phyloP scores from a whole-genome alignment of 2,888 invertebrate species.

The Cryptocephalus primarius region DNA sequence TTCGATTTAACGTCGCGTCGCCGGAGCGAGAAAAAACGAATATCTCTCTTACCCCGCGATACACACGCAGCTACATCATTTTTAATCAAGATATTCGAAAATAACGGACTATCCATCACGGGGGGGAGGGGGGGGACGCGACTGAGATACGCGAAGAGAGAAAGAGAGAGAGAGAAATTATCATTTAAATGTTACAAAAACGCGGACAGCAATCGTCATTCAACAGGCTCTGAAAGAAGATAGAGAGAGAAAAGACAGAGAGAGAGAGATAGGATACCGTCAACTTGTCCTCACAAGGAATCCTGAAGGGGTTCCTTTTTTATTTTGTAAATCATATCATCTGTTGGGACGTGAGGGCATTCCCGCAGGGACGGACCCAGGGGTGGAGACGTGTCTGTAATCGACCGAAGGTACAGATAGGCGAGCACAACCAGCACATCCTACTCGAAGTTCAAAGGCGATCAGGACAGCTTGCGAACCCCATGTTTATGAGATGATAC shows the following conservation, averaged over 20 bases:
- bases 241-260: too few species aligned
- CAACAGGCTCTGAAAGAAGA: constrained; percentile 3
- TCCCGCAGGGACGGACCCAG: constrained; percentile 1
- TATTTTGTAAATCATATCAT: constrained; percentile 23
- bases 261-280: neutral
- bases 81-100: constrained; percentile 18
- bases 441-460: too few species aligned
- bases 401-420: too few species aligned
- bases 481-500: too few species aligned
- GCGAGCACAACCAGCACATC: too few species aligned
- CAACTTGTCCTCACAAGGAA: constrained; percentile 14
- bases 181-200: constrained; percentile 31
- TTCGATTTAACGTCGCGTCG: too few species aligned
- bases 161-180: constrained; percentile 25
- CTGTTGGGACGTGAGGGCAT: constrained; percentile 21
- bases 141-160: constrained; percentile 18
- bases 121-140: constrained; percentile 11
- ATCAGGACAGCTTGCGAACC: too few species aligned
- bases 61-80: constrained; percentile 8
- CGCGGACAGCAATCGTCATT: neutral
- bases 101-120: constrained; percentile 17
- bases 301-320: constrained; percentile 18
- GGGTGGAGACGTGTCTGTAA: too few species aligned
- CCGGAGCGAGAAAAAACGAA: too few species aligned
- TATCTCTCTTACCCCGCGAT: too few species aligned